phyloP scores from a whole-genome alignment of 2,888 invertebrate species.

The Camptogramma bilineatum region DNA sequence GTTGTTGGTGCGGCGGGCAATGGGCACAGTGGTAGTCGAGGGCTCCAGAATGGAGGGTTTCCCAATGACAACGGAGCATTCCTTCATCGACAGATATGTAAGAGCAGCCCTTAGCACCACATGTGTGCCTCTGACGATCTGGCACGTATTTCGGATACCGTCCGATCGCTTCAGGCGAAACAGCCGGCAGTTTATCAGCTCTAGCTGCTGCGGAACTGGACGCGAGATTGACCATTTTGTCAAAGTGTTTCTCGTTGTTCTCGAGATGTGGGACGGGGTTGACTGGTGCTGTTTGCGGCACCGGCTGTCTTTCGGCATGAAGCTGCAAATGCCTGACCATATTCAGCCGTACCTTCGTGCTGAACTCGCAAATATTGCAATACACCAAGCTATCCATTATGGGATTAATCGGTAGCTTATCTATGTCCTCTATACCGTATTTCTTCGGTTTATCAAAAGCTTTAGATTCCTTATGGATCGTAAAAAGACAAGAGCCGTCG shows the following conservation, averaged over 20 bases:
- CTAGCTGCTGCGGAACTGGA: conserved; percentile 85
- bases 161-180: conserved; percentile 55
- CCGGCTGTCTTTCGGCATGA: conserved; percentile 87
- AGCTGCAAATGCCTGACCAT: conserved; percentile 89
- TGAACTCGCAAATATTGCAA: conserved; percentile 89
- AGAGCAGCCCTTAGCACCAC: conserved; percentile 89
- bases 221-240: conserved; percentile 93
- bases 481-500: conserved; percentile 12
- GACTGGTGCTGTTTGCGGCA: conserved; percentile 89
- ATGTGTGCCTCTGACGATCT: conserved; percentile 87
- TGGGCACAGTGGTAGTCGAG: conserved; percentile 88
- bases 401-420: conserved; percentile 87
- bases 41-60: conserved; percentile 88
- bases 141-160: conserved; percentile 82
- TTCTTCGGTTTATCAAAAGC: conserved; percentile 45
- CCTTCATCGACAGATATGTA: conserved; percentile 90
- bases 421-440: conserved; percentile 87
- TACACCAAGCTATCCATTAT: conserved; percentile 86
- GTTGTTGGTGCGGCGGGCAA: conserved; percentile 86
- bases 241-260: conserved; percentile 92
- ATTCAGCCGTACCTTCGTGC: conserved; percentile 89
- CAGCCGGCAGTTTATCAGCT: conserved; percentile 51
- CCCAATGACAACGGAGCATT: conserved; percentile 90
- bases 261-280: conserved; percentile 93
- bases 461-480: conserved; percentile 9